Base-by-base conservation (phyloP, 2,113 vertebrate genomes). In the Anguilla japonica region DNA sequence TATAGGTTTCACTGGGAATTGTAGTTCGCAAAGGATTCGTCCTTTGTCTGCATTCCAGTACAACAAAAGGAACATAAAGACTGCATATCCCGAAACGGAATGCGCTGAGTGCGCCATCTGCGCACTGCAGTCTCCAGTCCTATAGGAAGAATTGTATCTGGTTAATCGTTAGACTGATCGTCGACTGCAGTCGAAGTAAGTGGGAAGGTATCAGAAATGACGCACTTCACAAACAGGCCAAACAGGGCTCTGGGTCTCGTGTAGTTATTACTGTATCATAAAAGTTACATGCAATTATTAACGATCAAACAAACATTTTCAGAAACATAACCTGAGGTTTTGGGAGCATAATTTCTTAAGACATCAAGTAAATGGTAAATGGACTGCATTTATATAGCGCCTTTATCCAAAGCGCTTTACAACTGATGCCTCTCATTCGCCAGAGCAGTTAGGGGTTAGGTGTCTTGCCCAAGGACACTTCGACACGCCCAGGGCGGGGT, bases 1-100 rank as follows among this genome's bases (percentile, higher is more conserved):
- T 88, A 81, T 63, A 8, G 7, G 41, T 26, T 18, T 46, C 57
- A 39, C 87, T 93, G 95, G 95, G 93, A 92, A 82, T 56, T 88
- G 94, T 87, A 91, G 95, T 94, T 85, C 79, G 0, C 0, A 0
- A 41, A 3, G 41, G 26, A 29, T 29, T 14, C 2, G 41, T 78
- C 29, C 5, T 56, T 6, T 22, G 26, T 41, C 79, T 57, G 5
- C 2, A 16, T 85, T 46, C 46, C n/a, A 18, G 71, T 39, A 34
- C 57, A 43, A 82, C 60, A 78, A 50, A 60, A 63, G 50, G 40
- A 43, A 43, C 56, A 14, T 2, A 79, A 78, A 41, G 79, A 86
- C 85, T 86, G 53, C 78, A 80, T 82, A 60, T 82, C 80, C 57
- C 57, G 57, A 57, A 39, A 78, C 53, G 6, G 29, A 75, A 34